phyloP scores from a whole-genome alignment of 1,140 invertebrate genomes.

The Orchesella cincta region DNA sequence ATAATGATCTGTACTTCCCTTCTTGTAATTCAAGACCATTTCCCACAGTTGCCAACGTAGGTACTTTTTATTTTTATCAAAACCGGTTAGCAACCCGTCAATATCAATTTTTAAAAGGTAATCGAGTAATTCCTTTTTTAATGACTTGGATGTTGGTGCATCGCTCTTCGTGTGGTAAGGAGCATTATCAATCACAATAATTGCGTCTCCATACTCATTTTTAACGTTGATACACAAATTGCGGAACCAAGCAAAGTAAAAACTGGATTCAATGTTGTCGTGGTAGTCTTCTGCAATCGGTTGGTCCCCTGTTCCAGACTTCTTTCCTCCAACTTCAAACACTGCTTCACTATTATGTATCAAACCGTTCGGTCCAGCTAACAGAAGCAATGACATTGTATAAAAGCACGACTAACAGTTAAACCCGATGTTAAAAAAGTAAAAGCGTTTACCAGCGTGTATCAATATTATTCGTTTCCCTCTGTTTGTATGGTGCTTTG shows the following conservation, averaged over 20 bases:
- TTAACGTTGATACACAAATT: not conserved
- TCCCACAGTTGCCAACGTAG: not conserved
- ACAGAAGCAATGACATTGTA: not conserved
- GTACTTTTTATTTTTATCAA: not conserved
- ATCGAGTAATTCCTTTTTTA: not conserved
- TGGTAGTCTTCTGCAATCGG: not conserved
- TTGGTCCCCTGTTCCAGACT: too few relatives aligned
- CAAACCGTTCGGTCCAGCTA: not conserved
- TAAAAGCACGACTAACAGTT: not conserved
- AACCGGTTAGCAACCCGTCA: not conserved
- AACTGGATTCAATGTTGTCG: not conserved
- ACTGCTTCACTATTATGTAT: not conserved
- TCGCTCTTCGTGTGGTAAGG: not conserved
- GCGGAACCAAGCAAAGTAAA: not conserved
- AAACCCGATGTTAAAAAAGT: not conserved
- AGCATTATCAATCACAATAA: slow-evolving; percentile 14
- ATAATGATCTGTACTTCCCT: not conserved
- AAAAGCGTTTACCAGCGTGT: not conserved
- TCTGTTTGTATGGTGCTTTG: not conserved
- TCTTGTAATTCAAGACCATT: not conserved
- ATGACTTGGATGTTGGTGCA: not conserved
- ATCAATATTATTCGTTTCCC: not conserved
- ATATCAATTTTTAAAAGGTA: not conserved
- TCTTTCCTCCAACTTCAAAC: not conserved
- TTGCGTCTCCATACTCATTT: not conserved